Conservation (phyloP, 2,888 invertebrate species). For the Tenthredo livida region DNA sequence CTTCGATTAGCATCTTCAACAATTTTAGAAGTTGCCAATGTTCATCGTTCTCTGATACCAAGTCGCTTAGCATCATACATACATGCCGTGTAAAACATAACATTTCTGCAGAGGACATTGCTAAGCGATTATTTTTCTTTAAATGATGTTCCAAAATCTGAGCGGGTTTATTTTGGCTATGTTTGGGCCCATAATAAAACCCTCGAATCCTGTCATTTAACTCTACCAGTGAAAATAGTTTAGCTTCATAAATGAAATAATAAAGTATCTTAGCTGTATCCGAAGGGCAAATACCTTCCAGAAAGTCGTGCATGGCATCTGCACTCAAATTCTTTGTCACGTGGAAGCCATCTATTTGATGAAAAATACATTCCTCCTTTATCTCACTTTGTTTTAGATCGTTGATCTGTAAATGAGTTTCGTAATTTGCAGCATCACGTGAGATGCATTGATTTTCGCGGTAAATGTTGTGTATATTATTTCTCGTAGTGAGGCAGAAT, state of each 20-base stretch:
- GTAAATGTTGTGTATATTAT: conserved; percentile 38
- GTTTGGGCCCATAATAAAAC: conserved; percentile 44
- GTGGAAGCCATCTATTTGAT: conserved; percentile 55
- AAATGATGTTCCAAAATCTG: conserved; percentile 9
- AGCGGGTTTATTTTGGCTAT: conserved; percentile 34
- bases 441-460: no score
- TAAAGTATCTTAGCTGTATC: conserved; percentile 53
- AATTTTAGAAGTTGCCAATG: conserved; percentile 53
- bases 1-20: conserved; percentile 54
- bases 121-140: conserved; percentile 21
- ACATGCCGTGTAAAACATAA: background rate
- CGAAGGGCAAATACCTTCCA: conserved; percentile 61
- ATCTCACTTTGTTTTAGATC: no score
- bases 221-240: background rate
- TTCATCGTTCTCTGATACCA: conserved; percentile 48
- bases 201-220: conserved; percentile 40
- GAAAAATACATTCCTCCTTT: no score
- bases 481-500: conserved; percentile 56
- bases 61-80: conserved; percentile 52
- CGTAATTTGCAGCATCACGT: no score
- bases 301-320: conserved; percentile 65
- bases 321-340: conserved; percentile 57
- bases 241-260: conserved; percentile 42
- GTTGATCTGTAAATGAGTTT: no score
- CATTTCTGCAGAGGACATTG: conserved; percentile 33